phyloP scores from a whole-genome alignment of 2,888 invertebrate species.

The Drosophila fungiperda region DNA sequence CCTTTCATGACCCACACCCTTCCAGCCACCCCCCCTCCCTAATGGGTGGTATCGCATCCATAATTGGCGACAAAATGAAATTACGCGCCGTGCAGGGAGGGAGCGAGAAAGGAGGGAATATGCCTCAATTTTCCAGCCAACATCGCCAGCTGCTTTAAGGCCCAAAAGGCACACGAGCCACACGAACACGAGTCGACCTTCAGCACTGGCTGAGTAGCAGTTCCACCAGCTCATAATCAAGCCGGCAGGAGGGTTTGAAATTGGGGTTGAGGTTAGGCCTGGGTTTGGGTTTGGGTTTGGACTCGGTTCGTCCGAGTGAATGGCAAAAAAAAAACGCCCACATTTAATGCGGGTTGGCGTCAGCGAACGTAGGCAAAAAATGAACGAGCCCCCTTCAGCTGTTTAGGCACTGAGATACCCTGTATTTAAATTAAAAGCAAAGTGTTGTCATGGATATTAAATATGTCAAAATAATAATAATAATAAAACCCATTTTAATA shows the following conservation, averaged over 20 bases:
- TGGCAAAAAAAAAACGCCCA: constrained; percentile 58
- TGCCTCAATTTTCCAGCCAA: constrained; percentile 68
- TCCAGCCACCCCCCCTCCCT: neutral
- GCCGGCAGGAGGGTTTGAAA: constrained; percentile 15
- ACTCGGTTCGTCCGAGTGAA: constrained; percentile 42
- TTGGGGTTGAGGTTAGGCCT: constrained; percentile 5
- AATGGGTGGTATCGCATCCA: constrained; percentile 46
- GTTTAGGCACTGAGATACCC: constrained; percentile 18
- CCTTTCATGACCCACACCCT: constrained; percentile 56
- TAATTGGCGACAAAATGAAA: constrained; percentile 73
- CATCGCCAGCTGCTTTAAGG: constrained; percentile 31
- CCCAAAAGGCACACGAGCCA: constrained; percentile 46
- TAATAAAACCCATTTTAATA: neutral
- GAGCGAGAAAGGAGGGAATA: constrained; percentile 37
- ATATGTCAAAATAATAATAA: neutral
- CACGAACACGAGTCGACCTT: constrained; percentile 61
- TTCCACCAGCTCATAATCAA: constrained; percentile 60
- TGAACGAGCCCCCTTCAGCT: neutral
- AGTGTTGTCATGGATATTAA: neutral
- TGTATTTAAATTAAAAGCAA: neutral
- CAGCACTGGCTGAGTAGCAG: constrained; percentile 64
- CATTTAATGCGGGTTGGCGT: constrained; percentile 35
- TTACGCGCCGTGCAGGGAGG: constrained; percentile 47
- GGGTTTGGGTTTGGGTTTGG: constrained; percentile 22
- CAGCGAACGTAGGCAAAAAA: constrained; percentile 27